A percentile compares a stretch with the other conserved stretches of the same genome.
These are phyloP conservation scores for Yponomeuta malinellus DNA, from an alignment of 2,888 invertebrate genomes.

Conservation along the genomic window DNA sequence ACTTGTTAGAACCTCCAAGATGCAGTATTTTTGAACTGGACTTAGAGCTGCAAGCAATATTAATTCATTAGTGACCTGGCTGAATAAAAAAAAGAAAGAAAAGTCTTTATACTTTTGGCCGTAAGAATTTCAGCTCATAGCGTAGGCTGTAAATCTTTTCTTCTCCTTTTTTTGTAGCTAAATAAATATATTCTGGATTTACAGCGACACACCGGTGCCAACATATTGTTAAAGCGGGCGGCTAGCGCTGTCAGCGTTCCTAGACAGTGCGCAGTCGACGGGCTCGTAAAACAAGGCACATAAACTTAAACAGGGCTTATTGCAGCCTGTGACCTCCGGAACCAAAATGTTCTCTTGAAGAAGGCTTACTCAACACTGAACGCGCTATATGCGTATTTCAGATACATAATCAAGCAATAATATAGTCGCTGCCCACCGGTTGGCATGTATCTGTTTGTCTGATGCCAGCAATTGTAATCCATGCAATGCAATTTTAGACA, in stretches of 20 bases:
- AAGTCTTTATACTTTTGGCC: background rate
- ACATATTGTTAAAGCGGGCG: slow-evolving; percentile 45
- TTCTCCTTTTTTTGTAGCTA: background rate
- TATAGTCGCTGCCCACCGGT: no score
- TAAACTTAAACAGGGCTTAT: slow-evolving; percentile 63
- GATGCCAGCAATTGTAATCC: no score
- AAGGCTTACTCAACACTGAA: background rate
- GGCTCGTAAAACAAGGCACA: slow-evolving; percentile 61
- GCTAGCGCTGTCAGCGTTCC: slow-evolving; percentile 45
- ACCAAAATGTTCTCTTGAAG: background rate
- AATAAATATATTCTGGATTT: slow-evolving; percentile 1
- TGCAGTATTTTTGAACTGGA: no score
- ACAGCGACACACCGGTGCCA: slow-evolving; percentile 20
- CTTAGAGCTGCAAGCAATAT: no score
- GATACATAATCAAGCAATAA: no score
- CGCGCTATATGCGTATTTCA: background rate
- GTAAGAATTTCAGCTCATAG: background rate
- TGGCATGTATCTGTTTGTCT: no score
- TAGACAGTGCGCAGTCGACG: slow-evolving; percentile 40
- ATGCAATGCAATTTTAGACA: no score
- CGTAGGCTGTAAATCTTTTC: background rate
- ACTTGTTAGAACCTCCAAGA: no score
- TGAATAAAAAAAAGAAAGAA: background rate
- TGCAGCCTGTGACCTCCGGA: slow-evolving; percentile 42
- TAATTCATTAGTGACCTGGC: no score